Evolutionary conservation across 2,797 vertebrate genomes (phyloP), one percentile per base, ranked within the genome.

Genomic region (Hirundo rustica): DNA sequence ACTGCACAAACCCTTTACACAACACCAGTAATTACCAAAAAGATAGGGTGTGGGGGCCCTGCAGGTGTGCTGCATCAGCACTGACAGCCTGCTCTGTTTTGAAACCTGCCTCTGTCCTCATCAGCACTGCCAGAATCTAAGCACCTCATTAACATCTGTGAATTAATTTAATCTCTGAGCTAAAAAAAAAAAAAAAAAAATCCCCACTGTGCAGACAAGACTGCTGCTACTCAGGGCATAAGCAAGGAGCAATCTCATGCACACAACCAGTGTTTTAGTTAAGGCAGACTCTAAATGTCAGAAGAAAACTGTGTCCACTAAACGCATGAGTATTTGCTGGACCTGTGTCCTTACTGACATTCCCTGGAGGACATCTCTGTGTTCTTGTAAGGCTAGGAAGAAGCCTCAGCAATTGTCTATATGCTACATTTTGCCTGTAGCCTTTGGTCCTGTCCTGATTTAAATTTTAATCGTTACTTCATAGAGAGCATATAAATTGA

Each of bases 21-120:
- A 7, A 5, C 26, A 8, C 3, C 18, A 38, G 27, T 68, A 67
- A 78, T 72, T 68, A 51, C 18, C 0, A 1, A 45, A 14, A 25
- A 9, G 2, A 15, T 26, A n/a, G 0, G 1, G 36, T 5, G 5
- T 0, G 2, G 82, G 26, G 29, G 6, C 48, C 26, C 53, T 71
- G 68, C 85, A 73, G 73, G 68, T 71, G 45, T 4, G 1, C 50
- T 85, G 36, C 25, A 8, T 26, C 5, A 0, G n/a, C 55, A 6
- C 21, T 67, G 72, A 83, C 57, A 92, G 53, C 26, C 48, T 1
- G 1, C 19, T 85, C 65, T 48, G 13, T 55, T 85, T 58, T 85
- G 29, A 47, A 74, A 22, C 45, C n/a, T 85, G 53, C 34, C 34
- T 60, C 64, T 9, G 1, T 74, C 45, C 45, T 92, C 82, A 80